Evolutionary conservation across 53 echinoderm and acorn worm species (phyloP), one percentile per base, ranked within the genome.

Genomic region (Pentamera pediparva): DNA sequence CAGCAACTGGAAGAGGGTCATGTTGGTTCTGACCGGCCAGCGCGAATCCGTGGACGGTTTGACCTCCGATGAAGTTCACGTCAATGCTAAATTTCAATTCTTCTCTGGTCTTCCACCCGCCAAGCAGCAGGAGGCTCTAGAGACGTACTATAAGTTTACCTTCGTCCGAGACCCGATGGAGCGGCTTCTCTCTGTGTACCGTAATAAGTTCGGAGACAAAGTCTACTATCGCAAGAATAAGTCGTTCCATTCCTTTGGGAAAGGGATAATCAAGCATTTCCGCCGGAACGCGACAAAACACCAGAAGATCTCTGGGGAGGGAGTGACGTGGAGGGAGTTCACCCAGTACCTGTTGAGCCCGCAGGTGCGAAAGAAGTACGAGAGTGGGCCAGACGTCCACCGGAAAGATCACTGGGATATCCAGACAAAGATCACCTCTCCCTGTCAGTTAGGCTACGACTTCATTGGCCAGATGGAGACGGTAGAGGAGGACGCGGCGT

Each of bases 1-100:
- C 65, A 93, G 89, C 39, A 89, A 93, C 61, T 93, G 93, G 93
- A 93, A 93, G 80, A 50, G 93, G 41, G 53, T 93, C 26, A 12
- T 93, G 76, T 86, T 89, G 89, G 87, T 89, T 0, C 78, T 93
- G 0, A 81, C 84, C 43, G 93, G 90, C 8, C 77, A 84, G 26
- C 79, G 49, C 37, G 83, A 89, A 24, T 35, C 64, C 3, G 77
- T 87, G 0, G 84, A 81, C 5, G 86, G 69, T 1, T 67, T 93
- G 17, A 78, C 86, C 1, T 93, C 93, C 0, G 81, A 85, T 6
- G 85, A 89, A 58, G 75, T 89, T 24, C 89, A 85, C 52, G 10
- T 64, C 9, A 50, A 70, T 0, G 85, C 81, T 0, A 62, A 74
- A 26, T 53, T 85, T 32, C 57, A 71, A 38, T 85, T 85, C 78